These are phyloP conservation scores for Keiferia lycopersicella DNA, from an alignment of 2,888 invertebrate genomes.

Conservation along the genomic window DNA sequence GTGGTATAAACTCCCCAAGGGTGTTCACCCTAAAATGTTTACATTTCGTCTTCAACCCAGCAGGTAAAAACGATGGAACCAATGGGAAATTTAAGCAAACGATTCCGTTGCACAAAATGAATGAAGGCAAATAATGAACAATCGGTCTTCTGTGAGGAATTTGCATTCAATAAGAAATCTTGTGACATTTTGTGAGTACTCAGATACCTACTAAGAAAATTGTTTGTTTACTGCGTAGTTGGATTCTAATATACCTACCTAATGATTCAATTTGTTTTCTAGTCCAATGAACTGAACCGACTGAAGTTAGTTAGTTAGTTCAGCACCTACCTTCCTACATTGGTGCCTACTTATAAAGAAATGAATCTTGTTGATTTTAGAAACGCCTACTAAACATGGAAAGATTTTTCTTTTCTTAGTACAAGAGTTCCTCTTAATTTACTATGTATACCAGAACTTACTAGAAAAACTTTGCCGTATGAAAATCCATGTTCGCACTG, in stretches of 20 bases:
- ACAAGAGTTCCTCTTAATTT: constrained; percentile 6
- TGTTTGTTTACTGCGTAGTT: not conserved
- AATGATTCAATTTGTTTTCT: no score
- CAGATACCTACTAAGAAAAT: no score
- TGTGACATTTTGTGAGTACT: not conserved
- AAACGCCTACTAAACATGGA: constrained; percentile 12
- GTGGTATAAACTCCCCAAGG: not conserved
- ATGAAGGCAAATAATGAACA: no score
- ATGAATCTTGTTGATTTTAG: not conserved
- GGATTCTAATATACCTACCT: no score
- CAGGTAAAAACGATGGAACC: not conserved
- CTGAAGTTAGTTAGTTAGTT: no score
- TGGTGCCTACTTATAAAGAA: no score
- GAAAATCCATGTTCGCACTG: constrained; percentile 1
- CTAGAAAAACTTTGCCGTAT: no score
- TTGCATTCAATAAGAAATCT: not conserved
- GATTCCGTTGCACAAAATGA: no score
- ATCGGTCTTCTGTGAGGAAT: not conserved
- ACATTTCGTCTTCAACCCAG: not conserved
- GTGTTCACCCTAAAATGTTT: constrained; percentile 3
- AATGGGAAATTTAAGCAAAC: no score
- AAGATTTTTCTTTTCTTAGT: constrained; percentile 22
- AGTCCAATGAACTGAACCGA: no score
- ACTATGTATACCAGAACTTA: no score
- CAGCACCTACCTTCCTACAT: not conserved